Conservation (phyloP, 2,113 vertebrate genomes). For the Dicentrarchus labrax region DNA sequence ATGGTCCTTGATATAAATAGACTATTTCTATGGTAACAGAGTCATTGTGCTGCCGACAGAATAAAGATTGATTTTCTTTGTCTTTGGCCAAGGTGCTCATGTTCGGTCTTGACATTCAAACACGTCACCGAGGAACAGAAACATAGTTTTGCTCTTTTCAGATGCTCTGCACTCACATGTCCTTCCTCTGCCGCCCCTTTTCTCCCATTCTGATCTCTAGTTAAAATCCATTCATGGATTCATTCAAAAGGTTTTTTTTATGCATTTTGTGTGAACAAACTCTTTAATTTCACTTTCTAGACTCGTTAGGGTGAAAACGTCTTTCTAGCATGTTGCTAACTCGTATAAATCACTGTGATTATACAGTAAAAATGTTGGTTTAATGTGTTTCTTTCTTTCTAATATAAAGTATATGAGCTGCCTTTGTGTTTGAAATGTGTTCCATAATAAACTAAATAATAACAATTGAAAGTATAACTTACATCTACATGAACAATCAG, state of each 20-base stretch:
- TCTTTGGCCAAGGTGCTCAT: conserved; percentile 43
- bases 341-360: neutral
- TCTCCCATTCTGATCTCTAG: neutral
- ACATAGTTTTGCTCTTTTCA: conserved; percentile 2
- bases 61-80: conserved; percentile 62
- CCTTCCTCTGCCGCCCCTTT: neutral
- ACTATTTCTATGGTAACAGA: conserved; percentile 59
- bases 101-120: conserved; percentile 44
- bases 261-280: neutral
- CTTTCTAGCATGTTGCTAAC: neutral
- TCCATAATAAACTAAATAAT: neutral
- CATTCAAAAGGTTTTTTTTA: neutral
- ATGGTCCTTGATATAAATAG: conserved; percentile 70
- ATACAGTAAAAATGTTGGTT: neutral
- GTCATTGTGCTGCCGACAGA: conserved; percentile 35
- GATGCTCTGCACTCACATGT: neutral
- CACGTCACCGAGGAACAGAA: conserved; percentile 6
- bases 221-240: neutral
- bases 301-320: too few relatives aligned
- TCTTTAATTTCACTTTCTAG: neutral
- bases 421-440: neutral
- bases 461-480: neutral
- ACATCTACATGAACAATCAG: neutral
- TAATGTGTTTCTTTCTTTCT: neutral
- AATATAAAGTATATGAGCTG: neutral